Percentiles rank a stretch among this genome's conserved stretches.
phyloP scores from a whole-genome alignment of 2,888 invertebrate genomes.

The Spodoptera exigua region DNA sequence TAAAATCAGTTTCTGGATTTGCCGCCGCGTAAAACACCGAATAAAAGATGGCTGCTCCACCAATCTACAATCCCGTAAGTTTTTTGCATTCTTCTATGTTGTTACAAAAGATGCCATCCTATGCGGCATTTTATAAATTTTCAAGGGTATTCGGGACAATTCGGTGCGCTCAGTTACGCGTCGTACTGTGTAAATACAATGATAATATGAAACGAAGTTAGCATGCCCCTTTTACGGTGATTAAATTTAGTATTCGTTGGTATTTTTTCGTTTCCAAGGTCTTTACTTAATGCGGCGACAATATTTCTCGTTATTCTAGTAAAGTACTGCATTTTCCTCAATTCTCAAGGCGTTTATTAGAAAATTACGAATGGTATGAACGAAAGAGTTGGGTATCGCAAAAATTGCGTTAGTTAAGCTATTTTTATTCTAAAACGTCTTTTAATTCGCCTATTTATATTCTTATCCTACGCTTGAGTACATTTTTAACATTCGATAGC shows the following conservation, averaged over 20 bases:
- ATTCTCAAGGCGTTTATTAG: conserved; percentile 6
- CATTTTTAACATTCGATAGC: too few relatives aligned
- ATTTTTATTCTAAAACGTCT: too few relatives aligned
- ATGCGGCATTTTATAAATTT: conserved; percentile 54
- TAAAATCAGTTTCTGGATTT: conserved; percentile 40
- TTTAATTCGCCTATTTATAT: too few relatives aligned
- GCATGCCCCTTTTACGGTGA: conserved; percentile 48
- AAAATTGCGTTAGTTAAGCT: too few relatives aligned
- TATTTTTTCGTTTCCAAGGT: conserved; percentile 47
- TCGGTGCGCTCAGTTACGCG: conserved; percentile 61
- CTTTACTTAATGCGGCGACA: conserved; percentile 33
- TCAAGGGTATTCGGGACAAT: conserved; percentile 77
- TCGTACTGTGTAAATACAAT: conserved; percentile 67
- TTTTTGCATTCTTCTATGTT: conserved; percentile 29
- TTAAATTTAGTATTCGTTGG: conserved; percentile 22
- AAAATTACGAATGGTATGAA: background rate
- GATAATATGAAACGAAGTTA: conserved; percentile 49
- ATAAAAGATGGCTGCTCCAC: conserved; percentile 74
- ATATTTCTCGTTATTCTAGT: conserved; percentile 18
- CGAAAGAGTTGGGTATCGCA: too few relatives aligned
- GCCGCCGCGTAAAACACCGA: conserved; percentile 39
- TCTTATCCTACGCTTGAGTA: too few relatives aligned
- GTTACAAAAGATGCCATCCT: conserved; percentile 47
- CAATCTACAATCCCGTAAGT: conserved; percentile 83
- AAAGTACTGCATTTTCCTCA: conserved; percentile 34